Conservation (phyloP, 2,888 invertebrate genomes). For the Plagodis pulveraria region DNA sequence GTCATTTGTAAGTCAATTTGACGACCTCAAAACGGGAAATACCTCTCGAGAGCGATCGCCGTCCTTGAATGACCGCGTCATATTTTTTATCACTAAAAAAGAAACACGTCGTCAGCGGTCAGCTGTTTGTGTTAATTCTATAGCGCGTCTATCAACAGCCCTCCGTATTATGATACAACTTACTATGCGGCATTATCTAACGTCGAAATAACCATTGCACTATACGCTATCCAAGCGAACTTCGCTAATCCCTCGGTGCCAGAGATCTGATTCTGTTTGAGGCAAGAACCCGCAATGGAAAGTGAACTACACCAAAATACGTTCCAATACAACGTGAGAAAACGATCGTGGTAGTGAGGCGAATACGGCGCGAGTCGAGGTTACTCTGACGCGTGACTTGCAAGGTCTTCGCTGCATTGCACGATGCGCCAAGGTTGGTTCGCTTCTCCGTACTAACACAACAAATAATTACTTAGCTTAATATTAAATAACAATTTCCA, state of each 20-base stretch:
- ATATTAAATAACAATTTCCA: slow-evolving; percentile 20
- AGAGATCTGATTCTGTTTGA: too few relatives aligned
- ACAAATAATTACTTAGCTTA: slow-evolving; percentile 45
- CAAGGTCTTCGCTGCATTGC: slow-evolving; percentile 84
- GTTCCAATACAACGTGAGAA: slow-evolving; percentile 45
- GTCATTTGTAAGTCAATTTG: slow-evolving; percentile 57
- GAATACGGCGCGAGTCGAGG: slow-evolving; percentile 82
- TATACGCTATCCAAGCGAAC: slow-evolving; percentile 18
- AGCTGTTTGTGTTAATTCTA: slow-evolving; percentile 81
- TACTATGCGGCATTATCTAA: slow-evolving; percentile 35
- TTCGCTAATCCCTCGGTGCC: too few relatives aligned
- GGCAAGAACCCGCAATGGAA: slow-evolving; percentile 57
- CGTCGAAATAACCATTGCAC: slow-evolving; percentile 48
- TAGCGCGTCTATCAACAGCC: slow-evolving; percentile 77
- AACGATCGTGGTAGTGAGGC: slow-evolving; percentile 65
- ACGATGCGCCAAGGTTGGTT: slow-evolving; percentile 84
- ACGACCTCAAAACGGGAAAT: slow-evolving; percentile 72
- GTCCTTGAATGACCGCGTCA: slow-evolving; percentile 82
- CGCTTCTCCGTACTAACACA: slow-evolving; percentile 68
- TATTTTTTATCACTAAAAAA: slow-evolving; percentile 78
- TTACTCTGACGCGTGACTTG: slow-evolving; percentile 85
- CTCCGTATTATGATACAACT: slow-evolving; percentile 46
- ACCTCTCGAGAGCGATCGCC: slow-evolving; percentile 67
- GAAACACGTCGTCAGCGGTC: slow-evolving; percentile 75
- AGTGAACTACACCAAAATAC: slow-evolving; percentile 34